Conservation (phyloP, 2,113 vertebrate genomes). For the Melanerpes formicivorus region DNA sequence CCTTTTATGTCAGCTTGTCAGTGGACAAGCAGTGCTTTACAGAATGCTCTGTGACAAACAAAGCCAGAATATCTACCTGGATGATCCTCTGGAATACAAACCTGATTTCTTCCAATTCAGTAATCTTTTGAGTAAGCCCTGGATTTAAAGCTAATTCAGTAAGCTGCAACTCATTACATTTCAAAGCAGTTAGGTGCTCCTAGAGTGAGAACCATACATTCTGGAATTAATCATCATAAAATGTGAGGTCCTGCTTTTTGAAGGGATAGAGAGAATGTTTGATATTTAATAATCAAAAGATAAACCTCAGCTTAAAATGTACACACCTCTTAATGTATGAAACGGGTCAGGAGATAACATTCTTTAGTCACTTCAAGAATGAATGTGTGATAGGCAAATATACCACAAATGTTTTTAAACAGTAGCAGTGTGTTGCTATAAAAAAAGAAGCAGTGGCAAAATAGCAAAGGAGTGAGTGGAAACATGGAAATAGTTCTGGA, state of each 20-base stretch:
- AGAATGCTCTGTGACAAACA: neutral
- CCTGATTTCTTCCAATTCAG: neutral
- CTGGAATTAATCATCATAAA: neutral
- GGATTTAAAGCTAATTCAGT: neutral
- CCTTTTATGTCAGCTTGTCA: neutral
- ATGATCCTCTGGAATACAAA: neutral
- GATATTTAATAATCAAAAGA: neutral
- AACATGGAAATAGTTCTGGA: neutral
- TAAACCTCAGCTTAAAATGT: neutral
- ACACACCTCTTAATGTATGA: neutral
- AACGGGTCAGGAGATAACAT: neutral
- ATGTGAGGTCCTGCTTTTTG: neutral
- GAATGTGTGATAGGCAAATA: neutral
- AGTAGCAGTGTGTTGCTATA: neutral
- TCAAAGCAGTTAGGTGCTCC: neutral
- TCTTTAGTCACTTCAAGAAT: neutral
- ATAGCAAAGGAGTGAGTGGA: neutral
- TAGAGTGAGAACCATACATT: neutral
- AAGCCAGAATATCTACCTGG: neutral
- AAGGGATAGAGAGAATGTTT: neutral
- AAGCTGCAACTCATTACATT: neutral
- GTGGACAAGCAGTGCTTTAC: neutral
- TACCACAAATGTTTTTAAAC: neutral
- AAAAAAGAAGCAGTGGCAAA: neutral
- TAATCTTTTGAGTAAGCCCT: neutral